Base-by-base conservation (phyloP, 2,888 invertebrate genomes). In the Amphimallon solstitiale region DNA sequence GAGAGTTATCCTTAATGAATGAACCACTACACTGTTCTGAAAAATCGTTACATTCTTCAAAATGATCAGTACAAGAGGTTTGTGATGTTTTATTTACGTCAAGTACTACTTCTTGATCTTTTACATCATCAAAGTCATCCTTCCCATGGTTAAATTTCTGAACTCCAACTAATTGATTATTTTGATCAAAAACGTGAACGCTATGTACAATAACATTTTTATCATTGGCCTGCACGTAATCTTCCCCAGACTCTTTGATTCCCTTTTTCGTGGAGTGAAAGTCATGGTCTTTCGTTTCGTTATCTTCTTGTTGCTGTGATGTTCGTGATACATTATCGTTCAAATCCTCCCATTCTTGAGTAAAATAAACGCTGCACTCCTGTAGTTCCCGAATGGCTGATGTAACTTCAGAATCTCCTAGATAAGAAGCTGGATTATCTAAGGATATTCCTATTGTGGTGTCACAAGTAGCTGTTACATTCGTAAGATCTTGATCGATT, bases 341-440 rank as follows among this genome's bases (percentile, higher is more conserved):
- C 5, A 52, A 37, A 14, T 63, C 63, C 5, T 60, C 60, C 60
- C 65, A 60, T 17, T 49, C 43, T 49, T 60, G 48, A 7, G 60
- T 60, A 15, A 66, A 66, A 34, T 66, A 66, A 34, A 5, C 45
- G 12, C 62, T 63, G 9, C 48, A 63, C 10, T 43, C 49, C n/a
- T 56, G 45, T 6, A 63, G 23, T 1, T 63, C 66, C 15, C 63
- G 19, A 10, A 54, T 14, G 10, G 63, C 66, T 4, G 38, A 6
- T 3, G 54, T 34, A 38, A 66, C 17, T 40, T 66, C 63, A 10
- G 43, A 15, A 40, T 65, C 60, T 14, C 51, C 35, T 6, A n/a
- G n/a, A n/a, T n/a, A 19, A 15, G 9, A 10, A 2, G 19, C 23
- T 19, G 54, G 38, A 7, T 21, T 6, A n/a, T 21, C 21, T 6